A percentile compares a stretch with the other conserved stretches of the same genome.
Evolutionary conservation across 2,113 vertebrate genomes (phyloP).

Genomic region (Scopus umbretta): DNA sequence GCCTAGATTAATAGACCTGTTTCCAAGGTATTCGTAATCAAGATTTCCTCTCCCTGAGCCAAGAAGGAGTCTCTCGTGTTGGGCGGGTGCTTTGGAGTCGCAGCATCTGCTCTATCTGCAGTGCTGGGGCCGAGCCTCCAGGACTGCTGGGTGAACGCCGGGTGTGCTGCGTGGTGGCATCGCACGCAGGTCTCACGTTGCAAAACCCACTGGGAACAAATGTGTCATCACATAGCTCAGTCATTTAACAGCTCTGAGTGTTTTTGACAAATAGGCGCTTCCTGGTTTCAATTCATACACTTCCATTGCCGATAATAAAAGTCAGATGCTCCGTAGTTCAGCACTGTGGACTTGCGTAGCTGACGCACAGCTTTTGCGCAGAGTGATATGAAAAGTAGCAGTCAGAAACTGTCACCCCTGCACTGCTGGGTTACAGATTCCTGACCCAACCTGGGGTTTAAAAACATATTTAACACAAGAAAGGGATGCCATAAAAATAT

Average conservation of each 20-base stretch:
- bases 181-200: not conserved
- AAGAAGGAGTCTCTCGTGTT: not conserved
- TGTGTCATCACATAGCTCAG: not conserved
- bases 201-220: constrained; percentile 32
- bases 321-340: not conserved
- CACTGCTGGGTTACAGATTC: not conserved
- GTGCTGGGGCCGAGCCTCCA: not conserved
- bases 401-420: not conserved
- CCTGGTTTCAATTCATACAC: constrained; percentile 34
- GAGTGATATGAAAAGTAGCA: not conserved
- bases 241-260: constrained; percentile 2
- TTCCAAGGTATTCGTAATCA: not conserved
- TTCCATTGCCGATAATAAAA: constrained; percentile 30
- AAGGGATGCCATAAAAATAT: not conserved
- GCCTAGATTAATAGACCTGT: not conserved
- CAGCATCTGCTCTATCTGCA: not conserved
- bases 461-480: not conserved
- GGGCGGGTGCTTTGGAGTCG: not conserved
- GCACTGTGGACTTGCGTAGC: not conserved
- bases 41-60: not conserved
- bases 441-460: not conserved
- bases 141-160: not conserved
- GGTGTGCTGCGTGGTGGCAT: not conserved
- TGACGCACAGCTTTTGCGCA: not conserved
- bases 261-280: constrained; percentile 53